Evolutionary conservation across 2,888 invertebrate genomes (phyloP), one percentile per base, ranked within the genome.

Genomic region (Isotomurus palustris): DNA sequence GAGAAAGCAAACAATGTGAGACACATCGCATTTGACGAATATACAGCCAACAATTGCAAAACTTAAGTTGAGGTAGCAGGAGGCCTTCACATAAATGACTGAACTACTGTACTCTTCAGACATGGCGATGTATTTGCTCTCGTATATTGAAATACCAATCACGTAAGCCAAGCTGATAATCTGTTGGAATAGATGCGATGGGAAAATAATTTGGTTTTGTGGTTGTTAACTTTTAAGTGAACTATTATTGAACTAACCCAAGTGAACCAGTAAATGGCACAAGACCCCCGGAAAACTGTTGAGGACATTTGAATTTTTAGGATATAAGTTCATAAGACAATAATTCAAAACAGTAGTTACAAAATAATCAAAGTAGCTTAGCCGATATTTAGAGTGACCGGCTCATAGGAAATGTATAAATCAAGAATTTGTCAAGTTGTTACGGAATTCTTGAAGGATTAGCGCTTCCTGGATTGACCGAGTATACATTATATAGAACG

Each of bases 11-110:
- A 4, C 3, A 12, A 49, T 19, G 21, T 49, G 49, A 19, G 49
- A 49, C 2, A 49, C 35, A 19, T 49, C 49, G 21, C 49, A 49
- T 19, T 49, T 49, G 32, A 49, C 49, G 22, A 49, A 49, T 3
- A 49, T 28, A 22, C 49, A 49, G n/a, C 49, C 49, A 4, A 49
- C n/a, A 22, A 49, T 21, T 32, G 49, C 28, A 19, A 32, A 14
- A 2, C 22, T 3, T 4, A n/a, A 19, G 6, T 6, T 3, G 35
- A 49, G 2, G 35, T n/a, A 49, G 49, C 49, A 49, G 3, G 35
- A 12, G 3, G n/a, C 5, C 35, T 49, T 49, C n/a, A 49, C 35
- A 2, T 35, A 3, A 14, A 5, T 6, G 17, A 17, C 10, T 8
- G 49, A 19, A 29, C 35, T 5, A 2, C 4, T 35, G 35, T 49